Base-by-base conservation (phyloP, 2,113 vertebrate genomes). In the Chamaea fasciata region DNA sequence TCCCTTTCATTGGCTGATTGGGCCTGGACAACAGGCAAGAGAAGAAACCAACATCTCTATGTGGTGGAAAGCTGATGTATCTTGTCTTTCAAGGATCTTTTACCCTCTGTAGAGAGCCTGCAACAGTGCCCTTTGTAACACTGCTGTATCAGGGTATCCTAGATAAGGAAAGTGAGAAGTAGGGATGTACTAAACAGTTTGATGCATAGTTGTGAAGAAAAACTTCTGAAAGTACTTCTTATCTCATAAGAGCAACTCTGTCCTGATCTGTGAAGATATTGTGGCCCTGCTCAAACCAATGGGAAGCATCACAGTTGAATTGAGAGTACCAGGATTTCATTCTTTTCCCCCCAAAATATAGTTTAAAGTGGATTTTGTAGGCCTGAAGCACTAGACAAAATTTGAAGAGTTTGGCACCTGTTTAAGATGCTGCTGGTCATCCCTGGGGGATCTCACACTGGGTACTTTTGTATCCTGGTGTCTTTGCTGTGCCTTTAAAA, bases 151-250 rank as follows among this genome's bases (percentile, higher is more conserved):
- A 65, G 75, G 67, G 20, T 83, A 65, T 94, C 79, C 52, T 57
- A 88, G 91, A 92, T 97, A 93, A 95, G 90, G 42, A 24, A 37
- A 3, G 7, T 41, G 42, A 87, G 84, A 59, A 67, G 63, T 27
- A 74, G 42, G 30, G 63, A 77, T 83, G 68, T 93, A 41, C 47
- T 33, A 41, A 91, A 91, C 55, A 70, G 53, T 90, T 90, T 87
- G 93, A 88, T 89, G 90, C 82, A 9, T 30, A 74, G 79, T 42
- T 77, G 70, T 67, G 52, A 87, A 77, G 71, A 69, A 82, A 44
- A 95, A 73, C 46, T 91, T 50, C 53, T 50, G 0, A 50, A 70
- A 80, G 67, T 86, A 49, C 37, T 57, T 85, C 87, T 84, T 95
- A 90, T 94, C 71, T 91, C 8, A 0, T 44, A 74, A 86, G 27